Evolutionary conservation across 2,888 invertebrate species (phyloP).

Genomic region (Cosmorhoe ocellata): DNA sequence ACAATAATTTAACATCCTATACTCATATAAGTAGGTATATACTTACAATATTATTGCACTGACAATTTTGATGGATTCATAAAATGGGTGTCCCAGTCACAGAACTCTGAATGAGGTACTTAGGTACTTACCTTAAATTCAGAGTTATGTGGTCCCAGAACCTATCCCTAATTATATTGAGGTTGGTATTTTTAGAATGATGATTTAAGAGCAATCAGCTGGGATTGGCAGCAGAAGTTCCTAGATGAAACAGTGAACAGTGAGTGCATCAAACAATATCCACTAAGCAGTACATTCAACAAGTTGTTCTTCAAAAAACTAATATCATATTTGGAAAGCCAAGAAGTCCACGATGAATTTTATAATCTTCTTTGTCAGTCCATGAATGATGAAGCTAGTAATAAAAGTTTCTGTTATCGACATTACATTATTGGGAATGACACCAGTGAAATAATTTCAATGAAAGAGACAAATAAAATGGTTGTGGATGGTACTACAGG

Average conservation of each 20-base stretch:
- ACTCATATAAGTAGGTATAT: no score
- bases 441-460: conserved; percentile 69
- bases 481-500: conserved; percentile 91
- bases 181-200: conserved; percentile 47
- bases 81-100: no score
- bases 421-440: conserved; percentile 82
- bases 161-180: neutral
- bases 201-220: conserved; percentile 55
- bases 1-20: no score
- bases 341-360: conserved; percentile 85
- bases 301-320: conserved; percentile 85
- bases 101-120: no score
- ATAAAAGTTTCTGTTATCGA: conserved; percentile 78
- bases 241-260: conserved; percentile 82
- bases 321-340: conserved; percentile 80
- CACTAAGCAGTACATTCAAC: conserved; percentile 84
- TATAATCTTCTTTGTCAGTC: conserved; percentile 82
- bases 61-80: no score
- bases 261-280: conserved; percentile 79
- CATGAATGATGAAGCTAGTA: conserved; percentile 57
- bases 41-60: no score
- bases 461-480: conserved; percentile 87
- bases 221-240: conserved; percentile 83
- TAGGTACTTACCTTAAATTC: no score
- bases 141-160: no score